phyloP scores from a whole-genome alignment of 2,888 invertebrate genomes.

The Amphipyra tragopoginis region DNA sequence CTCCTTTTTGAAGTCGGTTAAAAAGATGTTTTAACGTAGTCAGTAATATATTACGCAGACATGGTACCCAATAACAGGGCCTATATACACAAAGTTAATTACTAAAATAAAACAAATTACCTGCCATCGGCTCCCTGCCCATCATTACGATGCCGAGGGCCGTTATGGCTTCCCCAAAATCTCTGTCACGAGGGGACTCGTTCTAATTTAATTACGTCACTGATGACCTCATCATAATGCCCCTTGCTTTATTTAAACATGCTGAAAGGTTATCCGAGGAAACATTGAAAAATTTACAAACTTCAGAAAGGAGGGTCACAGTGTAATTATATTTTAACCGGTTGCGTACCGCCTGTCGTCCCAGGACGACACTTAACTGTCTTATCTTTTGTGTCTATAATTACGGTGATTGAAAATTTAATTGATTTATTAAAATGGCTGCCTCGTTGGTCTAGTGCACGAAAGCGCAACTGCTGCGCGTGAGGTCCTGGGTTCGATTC shows the following conservation, averaged over 20 bases:
- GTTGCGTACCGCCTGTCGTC: too few relatives aligned
- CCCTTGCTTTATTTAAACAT: slow-evolving; percentile 64
- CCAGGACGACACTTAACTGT: too few relatives aligned
- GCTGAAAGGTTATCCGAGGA: slow-evolving; percentile 64
- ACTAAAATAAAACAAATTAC: slow-evolving; percentile 39
- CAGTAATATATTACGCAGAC: too few relatives aligned
- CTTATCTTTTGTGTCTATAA: too few relatives aligned
- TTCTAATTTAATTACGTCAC: slow-evolving; percentile 79
- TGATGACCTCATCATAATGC: slow-evolving; percentile 77
- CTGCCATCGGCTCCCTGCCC: slow-evolving; percentile 27
- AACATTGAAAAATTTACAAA: slow-evolving; percentile 71
- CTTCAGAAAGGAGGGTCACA: slow-evolving; percentile 37
- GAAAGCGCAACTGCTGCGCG: too few relatives aligned
- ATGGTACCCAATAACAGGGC: too few relatives aligned
- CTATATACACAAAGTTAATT: slow-evolving; percentile 16
- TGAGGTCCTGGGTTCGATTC: too few relatives aligned
- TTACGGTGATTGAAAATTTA: too few relatives aligned
- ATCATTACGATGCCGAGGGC: slow-evolving; percentile 39
- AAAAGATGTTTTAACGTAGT: too few relatives aligned
- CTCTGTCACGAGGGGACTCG: slow-evolving; percentile 65
- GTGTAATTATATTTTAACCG: neutral
- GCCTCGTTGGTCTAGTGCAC: too few relatives aligned
- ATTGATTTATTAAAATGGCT: too few relatives aligned
- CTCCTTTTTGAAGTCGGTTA: too few relatives aligned
- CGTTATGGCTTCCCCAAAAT: slow-evolving; percentile 55